phyloP scores from a whole-genome alignment of 2,113 vertebrate genomes.

The Notechis scutatus region DNA sequence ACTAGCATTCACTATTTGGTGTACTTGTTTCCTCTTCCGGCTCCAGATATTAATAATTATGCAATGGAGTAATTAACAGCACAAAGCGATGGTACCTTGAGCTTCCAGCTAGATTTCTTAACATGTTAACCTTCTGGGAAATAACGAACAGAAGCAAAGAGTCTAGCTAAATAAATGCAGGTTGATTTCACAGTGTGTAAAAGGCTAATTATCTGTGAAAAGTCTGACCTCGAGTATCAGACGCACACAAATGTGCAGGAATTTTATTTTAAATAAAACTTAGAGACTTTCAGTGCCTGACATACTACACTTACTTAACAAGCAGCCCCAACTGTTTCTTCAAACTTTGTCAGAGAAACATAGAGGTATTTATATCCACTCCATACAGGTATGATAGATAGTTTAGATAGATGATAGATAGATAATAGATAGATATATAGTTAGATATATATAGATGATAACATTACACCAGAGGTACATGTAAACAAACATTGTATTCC shows the following conservation, averaged over 20 bases:
- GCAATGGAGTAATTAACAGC: slow-evolving; percentile 88
- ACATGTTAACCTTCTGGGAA: slow-evolving; percentile 83
- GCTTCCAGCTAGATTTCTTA: slow-evolving; percentile 81
- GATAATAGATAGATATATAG: no score
- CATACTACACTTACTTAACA: slow-evolving; percentile 55
- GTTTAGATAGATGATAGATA: not conserved
- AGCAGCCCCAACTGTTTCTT: slow-evolving; percentile 49
- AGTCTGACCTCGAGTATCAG: slow-evolving; percentile 79
- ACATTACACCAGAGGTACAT: slow-evolving; percentile 7
- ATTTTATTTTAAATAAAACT: slow-evolving; percentile 81
- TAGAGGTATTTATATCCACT: slow-evolving; percentile 25
- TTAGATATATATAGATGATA: not conserved
- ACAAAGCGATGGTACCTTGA: slow-evolving; percentile 78
- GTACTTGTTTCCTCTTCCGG: slow-evolving; percentile 85
- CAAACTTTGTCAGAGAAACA: not conserved
- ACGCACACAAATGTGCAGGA: slow-evolving; percentile 76
- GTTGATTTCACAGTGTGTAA: slow-evolving; percentile 84
- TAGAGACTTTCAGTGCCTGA: slow-evolving; percentile 61
- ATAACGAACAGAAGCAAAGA: slow-evolving; percentile 80
- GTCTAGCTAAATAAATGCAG: slow-evolving; percentile 80
- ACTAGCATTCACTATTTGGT: slow-evolving; percentile 77
- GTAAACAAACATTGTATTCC: slow-evolving; percentile 23
- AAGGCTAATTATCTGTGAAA: slow-evolving; percentile 85
- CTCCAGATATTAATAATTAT: slow-evolving; percentile 90
- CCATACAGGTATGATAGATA: not conserved